Percentiles rank a stretch among this genome's conserved stretches.
Conservation (phyloP, 1,140 invertebrate genomes). For the Stegodyphus mimosarum region DNA sequence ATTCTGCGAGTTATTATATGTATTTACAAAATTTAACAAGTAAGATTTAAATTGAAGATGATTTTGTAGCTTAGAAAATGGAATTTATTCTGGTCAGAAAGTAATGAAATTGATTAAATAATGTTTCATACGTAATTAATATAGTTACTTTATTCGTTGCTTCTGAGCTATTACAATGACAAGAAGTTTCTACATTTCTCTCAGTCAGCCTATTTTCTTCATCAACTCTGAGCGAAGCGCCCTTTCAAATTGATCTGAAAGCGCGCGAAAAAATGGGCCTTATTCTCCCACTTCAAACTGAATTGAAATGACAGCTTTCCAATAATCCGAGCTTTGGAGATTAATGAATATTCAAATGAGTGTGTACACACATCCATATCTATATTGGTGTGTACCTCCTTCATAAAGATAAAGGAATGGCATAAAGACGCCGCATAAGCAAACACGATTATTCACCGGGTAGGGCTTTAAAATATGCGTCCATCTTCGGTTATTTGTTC, state of each 20-base stretch:
- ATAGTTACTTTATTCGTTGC: too few relatives aligned
- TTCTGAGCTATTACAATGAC: too few relatives aligned
- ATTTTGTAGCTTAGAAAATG: too few relatives aligned
- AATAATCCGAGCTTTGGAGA: constrained; percentile 20
- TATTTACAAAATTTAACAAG: too few relatives aligned
- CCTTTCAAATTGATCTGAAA: constrained; percentile 27
- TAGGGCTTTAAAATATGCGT: constrained; percentile 48
- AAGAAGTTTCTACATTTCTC: too few relatives aligned
- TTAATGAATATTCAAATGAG: constrained; percentile 61
- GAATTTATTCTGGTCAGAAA: too few relatives aligned
- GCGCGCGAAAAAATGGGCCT: constrained; percentile 22
- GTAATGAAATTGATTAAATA: too few relatives aligned
- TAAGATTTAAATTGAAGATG: too few relatives aligned
- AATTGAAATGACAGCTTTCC: constrained; percentile 47
- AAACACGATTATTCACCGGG: constrained; percentile 54
- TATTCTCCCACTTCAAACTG: not conserved
- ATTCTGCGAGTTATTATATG: too few relatives aligned
- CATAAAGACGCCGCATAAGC: constrained; percentile 57
- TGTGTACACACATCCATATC: constrained; percentile 56
- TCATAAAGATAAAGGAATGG: not conserved
- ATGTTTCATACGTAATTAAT: too few relatives aligned
- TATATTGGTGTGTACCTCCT: constrained; percentile 24
- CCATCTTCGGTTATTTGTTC: constrained; percentile 51
- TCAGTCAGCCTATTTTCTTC: not conserved
- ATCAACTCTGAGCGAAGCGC: not conserved